Conservation (phyloP, 2,888 invertebrate species). For the Drosophila differens region DNA sequence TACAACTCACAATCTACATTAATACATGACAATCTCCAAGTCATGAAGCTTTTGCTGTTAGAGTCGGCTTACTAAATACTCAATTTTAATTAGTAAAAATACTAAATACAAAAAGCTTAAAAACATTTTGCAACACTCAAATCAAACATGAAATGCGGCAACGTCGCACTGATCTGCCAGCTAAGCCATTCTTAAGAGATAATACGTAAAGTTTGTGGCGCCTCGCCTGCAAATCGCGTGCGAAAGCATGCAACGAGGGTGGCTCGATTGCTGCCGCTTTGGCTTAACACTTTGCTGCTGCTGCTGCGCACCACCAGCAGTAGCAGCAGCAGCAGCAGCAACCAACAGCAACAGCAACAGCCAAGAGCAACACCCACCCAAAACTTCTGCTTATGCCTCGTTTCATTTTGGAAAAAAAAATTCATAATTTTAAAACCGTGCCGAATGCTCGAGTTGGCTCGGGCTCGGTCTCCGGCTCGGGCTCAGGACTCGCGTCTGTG, state of each 20-base stretch:
- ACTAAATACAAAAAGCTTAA: not conserved
- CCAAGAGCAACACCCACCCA: conserved; percentile 39
- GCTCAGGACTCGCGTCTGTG: conserved; percentile 33
- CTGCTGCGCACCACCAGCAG: conserved; percentile 63
- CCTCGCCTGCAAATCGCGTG: conserved; percentile 11
- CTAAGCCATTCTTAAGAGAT: conserved; percentile 36
- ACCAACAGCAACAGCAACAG: conserved; percentile 7
- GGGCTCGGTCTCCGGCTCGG: conserved; percentile 19
- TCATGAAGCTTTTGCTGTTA: not conserved
- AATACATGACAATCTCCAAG: not conserved
- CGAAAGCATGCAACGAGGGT: conserved; percentile 39
- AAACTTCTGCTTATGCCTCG: conserved; percentile 56
- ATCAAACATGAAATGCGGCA: conserved; percentile 6
- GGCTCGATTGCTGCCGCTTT: conserved; percentile 41
- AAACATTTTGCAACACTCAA: not conserved
- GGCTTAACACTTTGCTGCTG: conserved; percentile 45
- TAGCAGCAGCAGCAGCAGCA: conserved; percentile 18
- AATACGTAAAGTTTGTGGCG: conserved; percentile 14
- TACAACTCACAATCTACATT: not conserved
- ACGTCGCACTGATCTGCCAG: conserved; percentile 30
- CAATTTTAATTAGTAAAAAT: not conserved
- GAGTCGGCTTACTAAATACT: not conserved
- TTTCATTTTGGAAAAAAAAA: conserved; percentile 66
- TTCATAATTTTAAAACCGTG: conserved; percentile 78
- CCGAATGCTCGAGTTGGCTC: conserved; percentile 50